Conservation (phyloP, 2,888 invertebrate genomes). For the Rosalia funebris region DNA sequence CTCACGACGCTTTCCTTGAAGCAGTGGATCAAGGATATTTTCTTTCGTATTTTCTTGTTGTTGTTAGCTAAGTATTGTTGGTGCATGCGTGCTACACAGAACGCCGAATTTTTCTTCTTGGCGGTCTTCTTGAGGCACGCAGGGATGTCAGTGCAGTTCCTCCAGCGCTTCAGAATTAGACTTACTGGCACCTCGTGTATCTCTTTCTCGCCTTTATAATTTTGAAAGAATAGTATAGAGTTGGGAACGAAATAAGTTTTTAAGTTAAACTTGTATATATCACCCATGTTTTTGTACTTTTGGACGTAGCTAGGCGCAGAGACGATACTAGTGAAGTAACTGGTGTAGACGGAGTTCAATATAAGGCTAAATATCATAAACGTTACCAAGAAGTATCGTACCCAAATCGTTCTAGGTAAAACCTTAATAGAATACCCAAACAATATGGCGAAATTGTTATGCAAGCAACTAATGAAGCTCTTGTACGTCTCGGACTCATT, state of each 20-base stretch:
- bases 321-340: constrained; percentile 51
- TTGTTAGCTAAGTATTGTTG: constrained; percentile 50
- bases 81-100: constrained; percentile 52
- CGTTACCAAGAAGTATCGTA: constrained; percentile 45
- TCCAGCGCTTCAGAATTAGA: constrained; percentile 30
- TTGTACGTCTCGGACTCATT: constrained; percentile 32
- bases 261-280: constrained; percentile 48
- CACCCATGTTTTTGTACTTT: constrained; percentile 47
- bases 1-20: constrained; percentile 52
- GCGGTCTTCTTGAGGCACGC: constrained; percentile 47
- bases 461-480: constrained; percentile 31
- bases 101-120: constrained; percentile 43
- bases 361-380: constrained; percentile 49
- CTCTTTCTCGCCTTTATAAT: constrained; percentile 12
- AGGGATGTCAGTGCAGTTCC: constrained; percentile 42
- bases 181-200: constrained; percentile 28
- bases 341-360: constrained; percentile 48
- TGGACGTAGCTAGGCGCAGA: constrained; percentile 47
- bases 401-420: constrained; percentile 44
- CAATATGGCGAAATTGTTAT: constrained; percentile 41
- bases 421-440: constrained; percentile 43
- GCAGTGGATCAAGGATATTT: constrained; percentile 46
- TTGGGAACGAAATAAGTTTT: constrained; percentile 47
- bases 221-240: constrained; percentile 42
- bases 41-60: constrained; percentile 46